Evolutionary conservation across 2,888 invertebrate genomes (phyloP).

Genomic region (Amphimallon solstitiale): DNA sequence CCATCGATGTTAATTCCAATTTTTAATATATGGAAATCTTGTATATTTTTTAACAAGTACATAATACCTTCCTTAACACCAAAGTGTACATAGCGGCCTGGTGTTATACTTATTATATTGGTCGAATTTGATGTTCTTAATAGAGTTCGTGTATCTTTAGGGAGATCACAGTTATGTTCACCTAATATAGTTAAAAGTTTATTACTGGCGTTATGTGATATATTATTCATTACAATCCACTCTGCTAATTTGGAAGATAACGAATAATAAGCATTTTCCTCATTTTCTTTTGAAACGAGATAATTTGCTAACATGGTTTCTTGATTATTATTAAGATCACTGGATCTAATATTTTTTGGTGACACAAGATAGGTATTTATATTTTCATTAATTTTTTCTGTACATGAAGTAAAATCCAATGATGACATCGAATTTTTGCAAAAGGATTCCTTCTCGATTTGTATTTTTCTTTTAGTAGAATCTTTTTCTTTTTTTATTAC

Average conservation of each 20-base stretch:
- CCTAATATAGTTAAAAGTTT: slow-evolving; percentile 8
- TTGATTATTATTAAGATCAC: too few relatives aligned
- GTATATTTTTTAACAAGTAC: slow-evolving; percentile 2
- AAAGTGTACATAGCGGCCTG: slow-evolving; percentile 32
- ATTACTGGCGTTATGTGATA: slow-evolving; percentile 18
- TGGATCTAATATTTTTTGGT: too few relatives aligned
- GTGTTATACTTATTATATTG: neutral
- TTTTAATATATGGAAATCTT: neutral
- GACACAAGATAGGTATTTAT: too few relatives aligned
- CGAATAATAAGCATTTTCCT: neutral
- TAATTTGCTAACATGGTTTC: too few relatives aligned
- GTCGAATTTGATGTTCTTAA: slow-evolving; percentile 10
- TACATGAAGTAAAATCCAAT: too few relatives aligned
- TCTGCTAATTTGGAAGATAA: neutral
- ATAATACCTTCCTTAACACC: slow-evolving; percentile 14
- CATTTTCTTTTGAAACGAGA: too few relatives aligned
- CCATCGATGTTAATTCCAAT: slow-evolving; percentile 32
- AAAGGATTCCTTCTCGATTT: too few relatives aligned
- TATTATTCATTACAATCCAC: slow-evolving; percentile 11
- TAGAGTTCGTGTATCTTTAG: slow-evolving; percentile 21
- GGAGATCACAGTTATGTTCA: slow-evolving; percentile 1
- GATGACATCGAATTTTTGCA: too few relatives aligned
- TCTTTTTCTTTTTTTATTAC: too few relatives aligned
- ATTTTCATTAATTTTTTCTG: too few relatives aligned
- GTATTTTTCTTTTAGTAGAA: too few relatives aligned